Evolutionary conservation across 2,888 invertebrate species (phyloP).

Genomic region (Serripes groenlandicus): DNA sequence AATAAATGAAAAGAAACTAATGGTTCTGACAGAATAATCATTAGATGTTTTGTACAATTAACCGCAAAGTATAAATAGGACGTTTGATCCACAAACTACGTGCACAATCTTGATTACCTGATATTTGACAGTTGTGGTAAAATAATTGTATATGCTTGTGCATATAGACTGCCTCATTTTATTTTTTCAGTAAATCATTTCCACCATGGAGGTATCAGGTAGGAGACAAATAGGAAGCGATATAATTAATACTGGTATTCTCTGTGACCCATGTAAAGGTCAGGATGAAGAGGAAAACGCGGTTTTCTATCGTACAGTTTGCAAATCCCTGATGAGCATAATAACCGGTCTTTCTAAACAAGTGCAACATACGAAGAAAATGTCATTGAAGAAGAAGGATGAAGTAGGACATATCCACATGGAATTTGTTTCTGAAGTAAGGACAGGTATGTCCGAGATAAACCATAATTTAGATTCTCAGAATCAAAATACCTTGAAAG

Average conservation of each 20-base stretch:
- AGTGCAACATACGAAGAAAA: neutral
- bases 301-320: neutral
- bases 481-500: neutral
- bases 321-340: neutral
- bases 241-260: neutral
- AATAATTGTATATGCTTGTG: too few relatives aligned
- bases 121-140: too few relatives aligned
- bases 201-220: neutral
- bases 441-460: neutral
- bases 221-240: neutral
- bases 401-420: neutral
- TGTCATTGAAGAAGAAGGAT: neutral
- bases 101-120: too few relatives aligned
- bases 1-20: too few relatives aligned
- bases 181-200: too few relatives aligned
- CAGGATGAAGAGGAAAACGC: neutral
- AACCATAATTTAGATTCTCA: neutral
- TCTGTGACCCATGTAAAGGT: neutral
- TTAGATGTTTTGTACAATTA: too few relatives aligned
- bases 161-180: too few relatives aligned
- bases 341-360: neutral
- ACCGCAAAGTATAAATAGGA: too few relatives aligned
- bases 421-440: neutral
- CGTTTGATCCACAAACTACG: too few relatives aligned
- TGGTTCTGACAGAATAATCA: too few relatives aligned